phyloP scores from a whole-genome alignment of 2,113 vertebrate species.

The Cinclus cinclus region DNA sequence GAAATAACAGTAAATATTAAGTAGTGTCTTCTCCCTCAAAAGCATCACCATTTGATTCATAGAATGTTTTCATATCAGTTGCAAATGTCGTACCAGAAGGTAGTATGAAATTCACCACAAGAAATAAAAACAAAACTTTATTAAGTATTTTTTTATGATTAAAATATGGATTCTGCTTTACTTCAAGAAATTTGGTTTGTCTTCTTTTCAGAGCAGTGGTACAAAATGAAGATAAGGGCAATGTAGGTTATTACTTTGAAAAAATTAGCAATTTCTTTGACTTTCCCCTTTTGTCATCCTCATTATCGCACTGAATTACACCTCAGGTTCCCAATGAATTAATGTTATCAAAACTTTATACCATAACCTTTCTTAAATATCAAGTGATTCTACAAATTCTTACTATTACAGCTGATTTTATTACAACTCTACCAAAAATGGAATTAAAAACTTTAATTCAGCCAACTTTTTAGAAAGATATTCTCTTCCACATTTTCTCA shows the following conservation, averaged over 20 bases:
- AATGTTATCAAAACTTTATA: neutral
- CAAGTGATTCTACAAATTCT: neutral
- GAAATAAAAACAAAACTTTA: neutral
- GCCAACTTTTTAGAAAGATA: neutral
- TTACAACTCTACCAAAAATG: neutral
- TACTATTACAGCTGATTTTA: neutral
- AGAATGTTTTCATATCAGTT: neutral
- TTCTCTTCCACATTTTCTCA: neutral
- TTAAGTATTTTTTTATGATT: neutral
- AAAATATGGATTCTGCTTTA: neutral
- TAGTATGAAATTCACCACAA: neutral
- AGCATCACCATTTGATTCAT: neutral
- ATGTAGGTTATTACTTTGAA: neutral
- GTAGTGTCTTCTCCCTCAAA: neutral
- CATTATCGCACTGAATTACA: neutral
- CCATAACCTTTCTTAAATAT: constrained; percentile 10
- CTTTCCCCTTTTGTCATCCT: neutral
- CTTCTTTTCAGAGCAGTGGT: neutral
- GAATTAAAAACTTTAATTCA: neutral
- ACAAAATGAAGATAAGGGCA: neutral
- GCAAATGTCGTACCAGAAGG: neutral
- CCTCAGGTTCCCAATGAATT: neutral
- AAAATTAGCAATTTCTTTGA: neutral
- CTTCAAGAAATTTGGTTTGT: neutral
- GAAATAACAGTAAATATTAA: neutral